These are phyloP conservation scores for Zophobas morio DNA, from an alignment of 1,140 invertebrate species.

Conservation along the genomic window DNA sequence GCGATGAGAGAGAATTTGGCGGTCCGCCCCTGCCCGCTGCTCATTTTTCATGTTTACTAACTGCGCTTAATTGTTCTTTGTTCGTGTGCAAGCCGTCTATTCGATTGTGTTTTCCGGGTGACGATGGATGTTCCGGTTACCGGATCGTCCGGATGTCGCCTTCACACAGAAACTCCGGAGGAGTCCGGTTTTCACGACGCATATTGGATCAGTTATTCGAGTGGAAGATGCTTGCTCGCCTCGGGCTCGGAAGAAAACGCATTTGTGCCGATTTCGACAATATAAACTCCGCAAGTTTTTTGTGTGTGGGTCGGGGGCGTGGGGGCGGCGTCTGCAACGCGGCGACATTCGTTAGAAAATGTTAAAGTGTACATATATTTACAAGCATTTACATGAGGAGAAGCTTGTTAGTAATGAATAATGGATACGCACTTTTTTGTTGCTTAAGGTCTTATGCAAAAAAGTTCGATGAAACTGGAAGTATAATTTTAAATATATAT, in stretches of 20 bases:
- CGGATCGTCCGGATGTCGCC: slow-evolving; percentile 24
- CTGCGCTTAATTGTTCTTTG: slow-evolving; percentile 6
- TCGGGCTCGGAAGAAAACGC: slow-evolving; percentile 13
- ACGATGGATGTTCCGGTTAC: slow-evolving; percentile 20
- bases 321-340: too few species aligned
- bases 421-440: too few species aligned
- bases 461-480: too few species aligned
- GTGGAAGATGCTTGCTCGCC: slow-evolving; percentile 26
- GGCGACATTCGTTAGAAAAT: too few species aligned
- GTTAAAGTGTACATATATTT: too few species aligned
- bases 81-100: neutral
- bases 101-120: slow-evolving; percentile 11
- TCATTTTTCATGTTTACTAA: neutral
- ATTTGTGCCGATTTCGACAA: slow-evolving; percentile 12
- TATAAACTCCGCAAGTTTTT: slow-evolving; percentile 14
- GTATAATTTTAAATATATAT: too few species aligned
- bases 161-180: neutral
- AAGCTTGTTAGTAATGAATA: too few species aligned
- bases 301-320: neutral
- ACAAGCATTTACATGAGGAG: too few species aligned
- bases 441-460: too few species aligned
- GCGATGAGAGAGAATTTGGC: neutral
- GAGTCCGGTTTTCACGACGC: slow-evolving; percentile 23
- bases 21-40: neutral
- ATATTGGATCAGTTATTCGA: slow-evolving; percentile 24